phyloP scores from a whole-genome alignment of 2,888 invertebrate genomes.

The Tortricodes alternella region DNA sequence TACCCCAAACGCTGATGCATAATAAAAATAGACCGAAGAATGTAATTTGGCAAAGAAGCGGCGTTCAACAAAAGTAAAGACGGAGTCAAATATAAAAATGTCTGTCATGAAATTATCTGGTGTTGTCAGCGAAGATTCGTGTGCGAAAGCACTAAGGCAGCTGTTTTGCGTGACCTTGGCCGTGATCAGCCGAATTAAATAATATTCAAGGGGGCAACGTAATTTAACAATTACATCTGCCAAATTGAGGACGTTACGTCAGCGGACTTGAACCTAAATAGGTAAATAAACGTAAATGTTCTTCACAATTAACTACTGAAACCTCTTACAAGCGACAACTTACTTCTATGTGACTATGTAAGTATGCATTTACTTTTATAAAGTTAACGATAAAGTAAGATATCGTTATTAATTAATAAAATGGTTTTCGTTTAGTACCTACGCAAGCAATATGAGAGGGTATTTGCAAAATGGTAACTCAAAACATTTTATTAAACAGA shows the following conservation, averaged over 20 bases:
- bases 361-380: no score
- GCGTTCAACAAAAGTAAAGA: slow-evolving; percentile 19
- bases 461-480: no score
- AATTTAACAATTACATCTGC: slow-evolving; percentile 73
- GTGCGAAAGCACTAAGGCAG: slow-evolving; percentile 42
- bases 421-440: no score
- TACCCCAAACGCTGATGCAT: slow-evolving; percentile 44
- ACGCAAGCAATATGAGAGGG: no score
- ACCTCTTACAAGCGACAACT: no score
- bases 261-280: slow-evolving; percentile 23
- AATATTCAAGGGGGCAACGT: slow-evolving; percentile 46
- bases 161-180: slow-evolving; percentile 71
- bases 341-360: no score
- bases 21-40: slow-evolving; percentile 37
- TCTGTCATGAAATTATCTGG: not conserved
- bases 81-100: not conserved
- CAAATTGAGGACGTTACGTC: slow-evolving; percentile 65
- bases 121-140: not conserved
- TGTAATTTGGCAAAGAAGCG: slow-evolving; percentile 25
- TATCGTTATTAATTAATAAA: no score
- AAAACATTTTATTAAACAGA: no score
- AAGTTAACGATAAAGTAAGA: no score
- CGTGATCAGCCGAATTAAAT: slow-evolving; percentile 63
- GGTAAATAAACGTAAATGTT: slow-evolving; percentile 9
- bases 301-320: no score